Percentiles rank a stretch among this genome's conserved stretches.
These are phyloP conservation scores for Alca torda DNA, from an alignment of 2,797 vertebrate species.

Conservation along the genomic window DNA sequence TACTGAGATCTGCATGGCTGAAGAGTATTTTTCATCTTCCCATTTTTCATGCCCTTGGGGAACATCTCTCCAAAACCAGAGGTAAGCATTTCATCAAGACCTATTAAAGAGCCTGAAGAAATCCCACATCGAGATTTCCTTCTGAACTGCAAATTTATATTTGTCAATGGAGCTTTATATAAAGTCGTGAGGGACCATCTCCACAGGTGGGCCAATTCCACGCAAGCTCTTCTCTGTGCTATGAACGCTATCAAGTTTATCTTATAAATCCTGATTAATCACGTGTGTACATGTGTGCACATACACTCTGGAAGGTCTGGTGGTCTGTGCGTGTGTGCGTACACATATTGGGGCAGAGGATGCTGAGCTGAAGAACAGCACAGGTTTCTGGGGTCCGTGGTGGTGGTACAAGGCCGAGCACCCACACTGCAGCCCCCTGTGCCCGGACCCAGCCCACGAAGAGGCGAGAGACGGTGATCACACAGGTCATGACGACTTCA, in stretches of 20 bases:
- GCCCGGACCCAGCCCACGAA: neutral
- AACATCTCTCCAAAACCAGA: neutral
- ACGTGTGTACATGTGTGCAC: accelerated
- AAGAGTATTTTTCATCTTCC: neutral
- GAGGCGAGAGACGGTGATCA: neutral
- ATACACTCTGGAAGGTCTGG: neutral
- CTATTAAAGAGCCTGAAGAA: neutral
- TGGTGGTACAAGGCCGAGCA: neutral
- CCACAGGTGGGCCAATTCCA: neutral
- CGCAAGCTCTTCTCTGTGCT: neutral
- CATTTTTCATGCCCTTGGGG: neutral
- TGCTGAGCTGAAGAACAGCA: neutral
- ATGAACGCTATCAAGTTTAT: neutral
- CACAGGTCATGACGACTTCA: neutral
- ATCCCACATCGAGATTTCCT: neutral
- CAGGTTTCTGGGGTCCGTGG: neutral
- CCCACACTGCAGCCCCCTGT: neutral
- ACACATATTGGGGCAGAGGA: accelerated
- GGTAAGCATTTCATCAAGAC: neutral
- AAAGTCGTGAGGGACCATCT: too few relatives aligned
- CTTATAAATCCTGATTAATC: neutral
- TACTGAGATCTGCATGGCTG: neutral
- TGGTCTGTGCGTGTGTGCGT: neutral
- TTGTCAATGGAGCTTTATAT: neutral
- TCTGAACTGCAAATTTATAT: neutral